Conservation (phyloP, 2,888 invertebrate species). For the Amiota mariae region DNA sequence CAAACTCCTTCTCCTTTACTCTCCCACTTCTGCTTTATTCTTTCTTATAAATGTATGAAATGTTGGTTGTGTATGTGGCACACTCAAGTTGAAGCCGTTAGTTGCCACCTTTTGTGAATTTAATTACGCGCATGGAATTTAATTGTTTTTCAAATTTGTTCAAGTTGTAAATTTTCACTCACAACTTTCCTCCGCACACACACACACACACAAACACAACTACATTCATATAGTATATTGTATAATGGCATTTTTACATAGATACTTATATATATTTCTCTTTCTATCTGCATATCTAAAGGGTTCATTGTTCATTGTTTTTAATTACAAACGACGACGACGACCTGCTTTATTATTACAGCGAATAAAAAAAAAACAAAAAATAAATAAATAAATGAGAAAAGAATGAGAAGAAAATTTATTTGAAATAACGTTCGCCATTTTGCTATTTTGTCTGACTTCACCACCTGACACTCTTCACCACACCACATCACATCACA, state of each 20-base stretch:
- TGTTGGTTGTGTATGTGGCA: not conserved
- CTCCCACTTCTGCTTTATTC: too few species aligned
- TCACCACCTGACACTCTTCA: not conserved
- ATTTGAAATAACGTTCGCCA: constrained; percentile 16
- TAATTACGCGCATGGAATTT: constrained; percentile 73
- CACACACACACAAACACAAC: constrained; percentile 30
- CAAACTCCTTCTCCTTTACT: too few species aligned
- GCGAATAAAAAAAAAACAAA: not conserved
- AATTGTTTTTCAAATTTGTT: constrained; percentile 71
- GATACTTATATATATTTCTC: too few species aligned
- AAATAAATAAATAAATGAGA: not conserved
- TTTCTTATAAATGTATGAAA: too few species aligned
- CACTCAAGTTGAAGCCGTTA: constrained; percentile 27
- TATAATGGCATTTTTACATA: not conserved
- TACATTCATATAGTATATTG: constrained; percentile 42
- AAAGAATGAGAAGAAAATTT: not conserved
- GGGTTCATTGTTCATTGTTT: constrained; percentile 21
- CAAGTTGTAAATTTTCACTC: constrained; percentile 60
- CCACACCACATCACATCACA: not conserved
- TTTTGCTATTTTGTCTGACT: not conserved
- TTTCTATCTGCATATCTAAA: constrained; percentile 37
- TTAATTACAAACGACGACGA: constrained; percentile 21
- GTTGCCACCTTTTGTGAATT: constrained; percentile 70
- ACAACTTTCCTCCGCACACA: constrained; percentile 8
- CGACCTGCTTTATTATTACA: constrained; percentile 24